Evolutionary conservation across 2,888 invertebrate species (phyloP), one percentile per base, ranked within the genome.

Genomic region (Mayetiola destructor): DNA sequence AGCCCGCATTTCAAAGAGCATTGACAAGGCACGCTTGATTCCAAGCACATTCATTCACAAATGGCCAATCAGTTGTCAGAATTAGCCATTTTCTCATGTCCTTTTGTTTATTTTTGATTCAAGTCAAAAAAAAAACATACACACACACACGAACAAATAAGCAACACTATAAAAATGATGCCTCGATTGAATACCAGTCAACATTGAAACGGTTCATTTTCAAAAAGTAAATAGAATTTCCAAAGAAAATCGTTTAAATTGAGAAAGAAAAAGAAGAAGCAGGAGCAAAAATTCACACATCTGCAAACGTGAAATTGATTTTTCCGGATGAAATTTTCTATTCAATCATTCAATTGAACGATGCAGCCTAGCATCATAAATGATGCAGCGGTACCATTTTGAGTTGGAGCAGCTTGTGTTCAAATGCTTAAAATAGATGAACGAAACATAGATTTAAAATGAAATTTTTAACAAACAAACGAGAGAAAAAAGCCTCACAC

Each of bases 291-390:
- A 53, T 20, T 30, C 53, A 30, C n/a, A 30, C 53, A 53, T 53
- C 53, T 53, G 53, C 53, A 30, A 53, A 53, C 53, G 53, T 53
- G 53, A 53, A 53, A 53, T 53, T 16, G 18, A 53, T 30, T 53
- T 53, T 53, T 53, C 53, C 53, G 53, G 53, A 29, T 53, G 53
- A 53, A 53, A 18, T n/a, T 53, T 23, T 27, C 27, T n/a, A 27
- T 48, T 48, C 48, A 48, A 48, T 48, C 48, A 48, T 27, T n/a
- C 16, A 21, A 40, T 10, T 12, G 10, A 12, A 32, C 8, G 12
- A 8, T 32, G 6, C 32, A 12, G 32, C 32, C n/a, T n/a, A n/a
- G 27, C n/a, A 5, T 8, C 27, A 42, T 6, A 42, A 23, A 48
- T 48, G 48, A 9, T 27, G 27, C 27, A 48, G 27, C 48, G n/a